phyloP scores from a whole-genome alignment of 2,888 invertebrate species.

The Tridacna gigas region DNA sequence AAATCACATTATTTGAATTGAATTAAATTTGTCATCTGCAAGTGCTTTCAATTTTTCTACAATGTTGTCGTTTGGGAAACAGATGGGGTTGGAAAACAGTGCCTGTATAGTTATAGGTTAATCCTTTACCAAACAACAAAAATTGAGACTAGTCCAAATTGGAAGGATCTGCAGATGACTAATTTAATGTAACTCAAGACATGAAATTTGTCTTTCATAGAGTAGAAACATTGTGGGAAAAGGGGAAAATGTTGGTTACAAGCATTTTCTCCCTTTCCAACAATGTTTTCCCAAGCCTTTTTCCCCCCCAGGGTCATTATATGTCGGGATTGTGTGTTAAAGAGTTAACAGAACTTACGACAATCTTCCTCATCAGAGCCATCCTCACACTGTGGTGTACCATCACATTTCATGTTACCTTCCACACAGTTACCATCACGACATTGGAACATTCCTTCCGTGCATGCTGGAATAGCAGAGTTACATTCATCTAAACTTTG shows the following conservation, averaged over 20 bases:
- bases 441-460: slow-evolving; percentile 75
- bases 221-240: not conserved
- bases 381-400: slow-evolving; percentile 75
- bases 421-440: slow-evolving; percentile 71
- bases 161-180: not conserved
- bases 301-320: too few species aligned
- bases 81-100: too few species aligned
- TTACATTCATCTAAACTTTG: not conserved
- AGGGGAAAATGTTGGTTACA: not conserved
- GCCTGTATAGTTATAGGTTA: too few species aligned
- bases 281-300: not conserved
- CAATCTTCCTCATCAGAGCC: slow-evolving; percentile 88
- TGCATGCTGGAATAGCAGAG: slow-evolving; percentile 55
- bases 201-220: too few species aligned
- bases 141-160: not conserved
- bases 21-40: too few species aligned
- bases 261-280: not conserved
- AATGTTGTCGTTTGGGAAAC: too few species aligned
- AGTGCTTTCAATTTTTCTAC: too few species aligned
- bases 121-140: too few species aligned
- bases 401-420: slow-evolving; percentile 72
- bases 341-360: slow-evolving; percentile 88
- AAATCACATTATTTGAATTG: too few species aligned
- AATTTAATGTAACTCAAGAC: not conserved
- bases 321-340: too few species aligned